phyloP scores from a whole-genome alignment of 2,113 vertebrate species.

The Columbina picui region DNA sequence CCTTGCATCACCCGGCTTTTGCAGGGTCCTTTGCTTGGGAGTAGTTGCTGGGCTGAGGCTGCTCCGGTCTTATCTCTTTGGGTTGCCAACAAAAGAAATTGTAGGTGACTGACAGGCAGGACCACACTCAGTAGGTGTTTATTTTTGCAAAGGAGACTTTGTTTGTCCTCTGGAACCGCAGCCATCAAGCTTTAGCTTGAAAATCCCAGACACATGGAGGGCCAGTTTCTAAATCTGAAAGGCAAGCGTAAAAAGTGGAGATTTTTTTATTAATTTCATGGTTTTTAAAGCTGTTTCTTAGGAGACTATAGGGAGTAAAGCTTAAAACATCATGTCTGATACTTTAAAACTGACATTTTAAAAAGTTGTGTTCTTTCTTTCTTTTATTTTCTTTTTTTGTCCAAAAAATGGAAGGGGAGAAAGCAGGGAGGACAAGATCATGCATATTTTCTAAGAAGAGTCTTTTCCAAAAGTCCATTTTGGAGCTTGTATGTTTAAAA shows the following conservation, averaged over 20 bases:
- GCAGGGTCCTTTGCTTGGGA: background rate
- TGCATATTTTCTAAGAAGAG: background rate
- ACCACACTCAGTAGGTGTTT: background rate
- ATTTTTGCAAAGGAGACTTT: background rate
- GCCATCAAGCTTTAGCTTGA: background rate
- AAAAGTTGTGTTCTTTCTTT: background rate
- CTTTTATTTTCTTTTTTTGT: too few relatives aligned
- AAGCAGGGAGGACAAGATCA: background rate
- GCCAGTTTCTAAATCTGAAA: slow-evolving; percentile 9
- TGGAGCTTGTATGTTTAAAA: background rate
- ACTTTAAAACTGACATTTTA: background rate
- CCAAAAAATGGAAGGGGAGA: background rate
- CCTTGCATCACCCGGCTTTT: background rate
- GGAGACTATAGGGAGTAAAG: background rate
- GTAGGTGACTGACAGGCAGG: slow-evolving; percentile 7
- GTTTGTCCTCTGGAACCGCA: background rate
- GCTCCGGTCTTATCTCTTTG: background rate
- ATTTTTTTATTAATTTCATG: background rate
- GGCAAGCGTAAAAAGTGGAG: slow-evolving; percentile 2
- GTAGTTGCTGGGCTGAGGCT: background rate
- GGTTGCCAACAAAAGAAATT: slow-evolving; percentile 16
- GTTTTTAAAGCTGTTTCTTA: background rate
- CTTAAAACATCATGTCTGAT: background rate
- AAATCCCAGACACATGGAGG: background rate
- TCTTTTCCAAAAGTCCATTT: background rate